Conservation (phyloP, 2,888 invertebrate species). For the Harpalus rubripes region DNA sequence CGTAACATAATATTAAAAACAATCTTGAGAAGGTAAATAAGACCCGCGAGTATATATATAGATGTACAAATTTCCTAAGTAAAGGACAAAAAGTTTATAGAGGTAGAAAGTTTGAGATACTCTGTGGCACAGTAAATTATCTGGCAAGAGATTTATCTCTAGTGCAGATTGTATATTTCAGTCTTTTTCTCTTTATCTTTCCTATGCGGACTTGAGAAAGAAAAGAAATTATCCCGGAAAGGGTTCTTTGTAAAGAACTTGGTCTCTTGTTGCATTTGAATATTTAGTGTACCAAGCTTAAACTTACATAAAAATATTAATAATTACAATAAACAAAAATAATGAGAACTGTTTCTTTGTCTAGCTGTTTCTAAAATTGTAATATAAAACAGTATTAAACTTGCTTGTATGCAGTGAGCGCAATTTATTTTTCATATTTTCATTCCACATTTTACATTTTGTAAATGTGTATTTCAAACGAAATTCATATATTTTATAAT, state of each 20-base stretch:
- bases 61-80: no score
- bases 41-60: neutral
- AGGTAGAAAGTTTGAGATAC: constrained; percentile 11
- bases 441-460: no score
- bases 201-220: neutral
- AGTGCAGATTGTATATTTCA: constrained; percentile 32
- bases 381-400: no score
- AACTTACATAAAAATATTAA: neutral
- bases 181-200: constrained; percentile 1
- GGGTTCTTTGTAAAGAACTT: neutral
- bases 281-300: neutral
- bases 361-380: no score
- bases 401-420: no score
- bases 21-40: no score
- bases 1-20: no score
- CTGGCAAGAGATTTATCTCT: constrained; percentile 46
- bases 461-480: no score
- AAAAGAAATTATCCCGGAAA: neutral
- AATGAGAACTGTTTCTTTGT: neutral
- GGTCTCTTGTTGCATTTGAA: neutral
- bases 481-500: no score
- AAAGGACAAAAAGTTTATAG: neutral
- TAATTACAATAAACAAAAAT: neutral
- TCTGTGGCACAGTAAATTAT: constrained; percentile 45
- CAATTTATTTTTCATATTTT: no score